These are phyloP conservation scores for Atherinomorus stipes DNA, from an alignment of 2,113 vertebrate species.

Conservation along the genomic window DNA sequence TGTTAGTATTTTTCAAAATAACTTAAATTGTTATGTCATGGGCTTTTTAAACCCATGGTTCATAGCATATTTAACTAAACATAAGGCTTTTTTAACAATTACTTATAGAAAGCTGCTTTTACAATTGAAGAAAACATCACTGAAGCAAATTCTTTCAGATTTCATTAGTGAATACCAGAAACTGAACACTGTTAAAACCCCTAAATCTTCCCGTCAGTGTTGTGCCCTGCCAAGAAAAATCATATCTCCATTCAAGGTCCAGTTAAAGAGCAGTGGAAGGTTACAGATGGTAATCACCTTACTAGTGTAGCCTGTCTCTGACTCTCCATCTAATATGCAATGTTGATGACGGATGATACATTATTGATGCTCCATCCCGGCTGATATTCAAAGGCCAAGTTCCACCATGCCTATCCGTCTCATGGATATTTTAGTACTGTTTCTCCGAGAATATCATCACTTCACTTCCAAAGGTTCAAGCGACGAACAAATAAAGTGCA, in stretches of 20 bases:
- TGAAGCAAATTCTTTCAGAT: constrained; percentile 64
- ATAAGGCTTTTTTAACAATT: constrained; percentile 41
- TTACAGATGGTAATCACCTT: constrained; percentile 67
- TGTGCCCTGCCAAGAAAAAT: constrained; percentile 48
- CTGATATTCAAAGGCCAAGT: constrained; percentile 68
- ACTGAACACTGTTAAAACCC: constrained; percentile 34
- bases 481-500: constrained; percentile 37
- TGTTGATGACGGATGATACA: constrained; percentile 68
- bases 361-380: constrained; percentile 72
- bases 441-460: constrained; percentile 55
- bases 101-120: constrained; percentile 24
- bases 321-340: constrained; percentile 73
- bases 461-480: constrained; percentile 30
- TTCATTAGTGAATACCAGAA: constrained; percentile 48
- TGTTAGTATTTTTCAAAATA: constrained; percentile 3
- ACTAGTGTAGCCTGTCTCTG: constrained; percentile 61
- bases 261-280: constrained; percentile 51
- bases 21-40: neutral
- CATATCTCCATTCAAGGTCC: constrained; percentile 58
- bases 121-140: constrained; percentile 18
- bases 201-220: constrained; percentile 46
- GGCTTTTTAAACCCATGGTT: constrained; percentile 19
- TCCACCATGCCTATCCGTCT: constrained; percentile 54
- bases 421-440: constrained; percentile 72
- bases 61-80: constrained; percentile 19